Percentiles rank a stretch among this genome's conserved stretches.
These are phyloP conservation scores for Sisor rabdophorus DNA, from an alignment of 2,113 vertebrate species.

Conservation along the genomic window DNA sequence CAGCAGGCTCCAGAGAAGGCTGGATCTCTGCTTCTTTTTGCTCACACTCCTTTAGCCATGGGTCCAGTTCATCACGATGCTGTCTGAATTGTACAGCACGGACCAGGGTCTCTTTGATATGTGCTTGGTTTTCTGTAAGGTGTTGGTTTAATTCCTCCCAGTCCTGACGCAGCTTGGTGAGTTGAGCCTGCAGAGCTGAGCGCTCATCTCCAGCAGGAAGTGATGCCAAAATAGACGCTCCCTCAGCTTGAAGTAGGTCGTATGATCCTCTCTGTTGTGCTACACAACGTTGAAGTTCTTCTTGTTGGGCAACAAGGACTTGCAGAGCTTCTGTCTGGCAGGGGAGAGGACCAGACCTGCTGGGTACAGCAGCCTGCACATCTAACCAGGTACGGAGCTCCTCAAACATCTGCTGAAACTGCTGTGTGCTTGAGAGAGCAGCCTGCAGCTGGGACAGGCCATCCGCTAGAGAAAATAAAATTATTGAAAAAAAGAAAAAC, in stretches of 20 bases:
- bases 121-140: constrained; percentile 70
- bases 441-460: constrained; percentile 91
- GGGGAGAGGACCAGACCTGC: constrained; percentile 71
- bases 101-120: constrained; percentile 79
- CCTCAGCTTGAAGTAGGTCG: constrained; percentile 87
- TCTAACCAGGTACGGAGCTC: constrained; percentile 91
- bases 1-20: constrained; percentile 76
- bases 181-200: constrained; percentile 76
- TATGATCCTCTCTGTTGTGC: constrained; percentile 93
- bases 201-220: constrained; percentile 85
- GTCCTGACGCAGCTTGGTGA: constrained; percentile 77
- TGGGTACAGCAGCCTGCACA: constrained; percentile 68
- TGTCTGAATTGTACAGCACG: constrained; percentile 85
- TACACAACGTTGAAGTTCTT: constrained; percentile 84
- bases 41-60: constrained; percentile 84
- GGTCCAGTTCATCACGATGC: constrained; percentile 77
- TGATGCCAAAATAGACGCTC: constrained; percentile 80
- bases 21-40: constrained; percentile 72
- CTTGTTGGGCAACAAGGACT: constrained; percentile 80
- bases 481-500: background rate
- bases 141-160: constrained; percentile 85
- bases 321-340: constrained; percentile 80
- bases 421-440: constrained; percentile 91
- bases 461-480: constrained; percentile 70
- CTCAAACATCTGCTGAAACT: constrained; percentile 98